These are phyloP conservation scores for Tetramorium alpestre DNA, from an alignment of 1,140 invertebrate genomes.

Conservation along the genomic window DNA sequence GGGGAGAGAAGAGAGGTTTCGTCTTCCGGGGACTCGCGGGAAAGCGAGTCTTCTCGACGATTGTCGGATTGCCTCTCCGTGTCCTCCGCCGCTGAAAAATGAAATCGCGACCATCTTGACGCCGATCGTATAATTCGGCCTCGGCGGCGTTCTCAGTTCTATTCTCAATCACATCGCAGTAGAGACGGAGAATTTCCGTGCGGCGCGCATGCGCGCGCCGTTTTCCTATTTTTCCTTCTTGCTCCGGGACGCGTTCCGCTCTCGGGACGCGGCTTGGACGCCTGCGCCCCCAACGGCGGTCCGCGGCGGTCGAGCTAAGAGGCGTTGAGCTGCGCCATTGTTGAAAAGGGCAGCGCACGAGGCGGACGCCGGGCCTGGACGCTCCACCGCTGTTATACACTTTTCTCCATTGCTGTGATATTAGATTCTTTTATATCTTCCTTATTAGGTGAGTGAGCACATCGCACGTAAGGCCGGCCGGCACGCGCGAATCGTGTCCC, in stretches of 20 bases:
- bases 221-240: slow-evolving; percentile 67
- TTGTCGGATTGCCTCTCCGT: neutral
- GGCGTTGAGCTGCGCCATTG: slow-evolving; percentile 76
- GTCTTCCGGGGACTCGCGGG: neutral
- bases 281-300: slow-evolving; percentile 66
- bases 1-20: no score
- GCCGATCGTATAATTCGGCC: slow-evolving; percentile 17
- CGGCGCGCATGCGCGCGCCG: slow-evolving; percentile 68
- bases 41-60: neutral
- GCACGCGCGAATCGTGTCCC: neutral
- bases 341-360: slow-evolving; percentile 82
- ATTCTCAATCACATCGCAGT: slow-evolving; percentile 64
- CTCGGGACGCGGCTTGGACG: neutral
- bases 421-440: slow-evolving; percentile 77
- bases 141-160: slow-evolving; percentile 29
- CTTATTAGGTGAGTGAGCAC: slow-evolving; percentile 78
- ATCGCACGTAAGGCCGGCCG: neutral
- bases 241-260: neutral
- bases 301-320: slow-evolving; percentile 34
- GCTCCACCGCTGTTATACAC: slow-evolving; percentile 75
- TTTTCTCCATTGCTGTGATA: slow-evolving; percentile 80
- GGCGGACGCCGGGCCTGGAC: slow-evolving; percentile 78
- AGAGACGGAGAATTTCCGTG: slow-evolving; percentile 43
- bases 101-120: slow-evolving; percentile 15
- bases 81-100: neutral